Conservation (phyloP, 1,140 invertebrate genomes). For the Chelonus insularis region DNA sequence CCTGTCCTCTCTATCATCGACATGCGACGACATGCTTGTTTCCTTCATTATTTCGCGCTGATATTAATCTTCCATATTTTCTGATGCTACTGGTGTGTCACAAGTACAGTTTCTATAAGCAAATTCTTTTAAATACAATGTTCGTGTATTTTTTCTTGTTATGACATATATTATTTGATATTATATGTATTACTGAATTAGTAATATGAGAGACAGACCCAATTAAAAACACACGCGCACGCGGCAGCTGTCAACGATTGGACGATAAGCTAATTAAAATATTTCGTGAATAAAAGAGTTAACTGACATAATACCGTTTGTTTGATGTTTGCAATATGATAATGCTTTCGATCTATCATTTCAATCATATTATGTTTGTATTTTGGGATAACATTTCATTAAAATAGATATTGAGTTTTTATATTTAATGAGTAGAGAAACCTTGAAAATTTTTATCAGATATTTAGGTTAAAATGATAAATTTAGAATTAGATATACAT, state of each 20-base stretch:
- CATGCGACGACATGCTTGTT: conserved; percentile 2
- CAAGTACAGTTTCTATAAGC: background rate
- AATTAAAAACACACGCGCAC: conserved; percentile 56
- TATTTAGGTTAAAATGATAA: too few species aligned
- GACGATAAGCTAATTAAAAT: conserved; percentile 61
- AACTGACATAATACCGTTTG: background rate
- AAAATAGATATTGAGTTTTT: too few species aligned
- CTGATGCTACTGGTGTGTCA: background rate
- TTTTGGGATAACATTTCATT: too few species aligned
- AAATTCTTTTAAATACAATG: conserved; percentile 4
- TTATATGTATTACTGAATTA: conserved; percentile 25
- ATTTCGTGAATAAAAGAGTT: conserved; percentile 42
- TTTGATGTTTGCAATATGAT: conserved; percentile 12
- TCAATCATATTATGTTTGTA: too few species aligned
- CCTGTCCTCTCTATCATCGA: background rate
- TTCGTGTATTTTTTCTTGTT: background rate
- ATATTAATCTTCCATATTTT: background rate
- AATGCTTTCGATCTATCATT: background rate
- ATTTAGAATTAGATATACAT: too few species aligned
- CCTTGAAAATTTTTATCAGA: too few species aligned
- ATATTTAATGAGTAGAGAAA: too few species aligned
- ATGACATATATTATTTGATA: background rate
- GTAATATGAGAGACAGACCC: conserved; percentile 32
- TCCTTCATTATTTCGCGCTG: conserved; percentile 11
- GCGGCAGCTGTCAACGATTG: conserved; percentile 55